Evolutionary conservation across 2,888 invertebrate species (phyloP), one percentile per base, ranked within the genome.

Genomic region (Brenthis ino): DNA sequence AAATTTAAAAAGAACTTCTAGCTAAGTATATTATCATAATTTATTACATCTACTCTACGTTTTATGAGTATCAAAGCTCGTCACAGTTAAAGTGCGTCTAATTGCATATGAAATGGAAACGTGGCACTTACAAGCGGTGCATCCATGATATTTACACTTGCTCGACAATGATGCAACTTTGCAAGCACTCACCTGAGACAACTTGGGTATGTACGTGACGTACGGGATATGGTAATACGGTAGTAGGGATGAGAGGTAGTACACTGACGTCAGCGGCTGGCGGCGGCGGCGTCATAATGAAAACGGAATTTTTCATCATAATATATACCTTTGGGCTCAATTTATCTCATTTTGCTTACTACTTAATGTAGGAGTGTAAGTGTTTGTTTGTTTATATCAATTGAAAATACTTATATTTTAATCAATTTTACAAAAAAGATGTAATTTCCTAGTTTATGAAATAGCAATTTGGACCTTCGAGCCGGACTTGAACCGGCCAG

Each of bases 201-300:
- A 83, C 82, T 79, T 88, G 73, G 92, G 91, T 80, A 86, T 83
- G 78, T 91, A 91, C 75, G 87, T 79, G 79, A 88, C 77, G 85
- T 86, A 88, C 82, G 91, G 89, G 75, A 83, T 79, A 85, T 86
- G 83, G 85, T 88, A 89, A 82, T 83, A 86, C 77, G 89, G 88
- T 77, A 85, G 82, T 74, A 82, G 82, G 75, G 88, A 84, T 70
- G 88, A 83, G 77, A 89, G 82, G 87, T 91, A 91, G 90, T 90
- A 92, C 79, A 79, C 75, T 73, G 90, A 88, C 73, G 86, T 83
- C 89, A 88, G 85, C 82, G 91, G 91, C 92, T 91, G 88, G 79
- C 77, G 72, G 68, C 80, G 79, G 74, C 79, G 57, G 70, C 72
- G 73, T 65, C 69, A 53, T 33, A 76, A 77, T 73, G 74, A 75